Percentiles rank a stretch among this genome's conserved stretches.
Conservation (phyloP, 2,113 vertebrate species). For the Gallinago jamesoni region DNA sequence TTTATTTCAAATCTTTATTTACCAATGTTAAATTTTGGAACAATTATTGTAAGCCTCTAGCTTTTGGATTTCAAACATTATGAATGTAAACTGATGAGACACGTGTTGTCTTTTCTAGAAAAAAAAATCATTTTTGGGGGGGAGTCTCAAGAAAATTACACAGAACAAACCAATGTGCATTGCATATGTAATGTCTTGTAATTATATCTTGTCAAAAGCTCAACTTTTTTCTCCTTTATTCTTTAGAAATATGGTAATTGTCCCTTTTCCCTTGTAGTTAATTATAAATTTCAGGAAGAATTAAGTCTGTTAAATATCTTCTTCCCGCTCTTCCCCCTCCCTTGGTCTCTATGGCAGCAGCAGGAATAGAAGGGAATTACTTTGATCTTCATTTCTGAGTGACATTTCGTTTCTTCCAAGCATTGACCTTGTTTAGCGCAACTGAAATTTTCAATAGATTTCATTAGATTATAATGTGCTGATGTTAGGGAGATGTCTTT, state of each 20-base stretch:
- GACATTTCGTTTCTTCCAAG: constrained; percentile 55
- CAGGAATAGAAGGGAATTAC: constrained; percentile 65
- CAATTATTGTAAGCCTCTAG: constrained; percentile 22
- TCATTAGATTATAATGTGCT: constrained; percentile 63
- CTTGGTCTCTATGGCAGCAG: constrained; percentile 77
- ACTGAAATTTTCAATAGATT: constrained; percentile 68
- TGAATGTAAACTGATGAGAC: constrained; percentile 57
- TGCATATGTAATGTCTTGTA: constrained; percentile 70
- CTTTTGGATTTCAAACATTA: neutral
- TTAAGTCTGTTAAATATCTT: constrained; percentile 73
- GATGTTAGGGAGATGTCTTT: constrained; percentile 53
- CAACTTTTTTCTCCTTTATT: constrained; percentile 71
- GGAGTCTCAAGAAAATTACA: constrained; percentile 51
- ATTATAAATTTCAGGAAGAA: constrained; percentile 82
- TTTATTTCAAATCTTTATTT: constrained; percentile 34
- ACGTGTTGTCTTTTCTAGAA: constrained; percentile 41
- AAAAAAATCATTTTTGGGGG: constrained; percentile 11
- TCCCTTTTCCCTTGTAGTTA: constrained; percentile 74
- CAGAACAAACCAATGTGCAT: constrained; percentile 59
- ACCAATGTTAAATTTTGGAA: constrained; percentile 35
- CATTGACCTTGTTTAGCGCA: constrained; percentile 62
- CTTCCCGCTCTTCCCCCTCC: constrained; percentile 28
- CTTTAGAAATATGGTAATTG: constrained; percentile 79
- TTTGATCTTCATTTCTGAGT: constrained; percentile 75
- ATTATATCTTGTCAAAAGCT: constrained; percentile 77